A percentile compares a stretch with the other conserved stretches of the same genome.
Conservation (phyloP, 2,888 invertebrate species). For the Scrobipalpa atriplicella region DNA sequence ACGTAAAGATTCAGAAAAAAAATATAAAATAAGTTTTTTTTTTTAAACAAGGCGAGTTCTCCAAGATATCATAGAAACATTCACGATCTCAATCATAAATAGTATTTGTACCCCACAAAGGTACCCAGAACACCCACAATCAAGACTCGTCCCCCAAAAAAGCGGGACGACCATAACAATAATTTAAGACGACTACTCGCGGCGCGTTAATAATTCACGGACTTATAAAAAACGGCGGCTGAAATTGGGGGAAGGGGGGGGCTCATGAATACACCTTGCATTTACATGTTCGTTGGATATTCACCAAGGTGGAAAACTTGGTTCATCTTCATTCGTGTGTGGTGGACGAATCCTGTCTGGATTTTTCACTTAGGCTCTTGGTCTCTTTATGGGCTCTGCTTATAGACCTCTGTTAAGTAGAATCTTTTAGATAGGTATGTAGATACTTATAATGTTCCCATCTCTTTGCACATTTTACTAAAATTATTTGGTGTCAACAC, state of each 20-base stretch:
- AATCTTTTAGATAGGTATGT: no score
- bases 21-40: no score
- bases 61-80: background rate
- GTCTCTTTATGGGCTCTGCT: no score
- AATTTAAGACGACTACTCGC: conserved; percentile 64
- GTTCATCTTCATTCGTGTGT: conserved; percentile 19
- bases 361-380: background rate
- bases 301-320: conserved; percentile 43
- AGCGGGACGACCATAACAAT: conserved; percentile 59
- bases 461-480: no score
- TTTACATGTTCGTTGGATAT: conserved; percentile 72
- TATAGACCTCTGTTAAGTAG: no score
- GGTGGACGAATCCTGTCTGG: background rate
- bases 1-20: no score
- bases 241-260: conserved; percentile 56
- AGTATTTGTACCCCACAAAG: conserved; percentile 17
- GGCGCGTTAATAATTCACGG: conserved; percentile 68
- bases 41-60: no score
- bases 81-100: background rate
- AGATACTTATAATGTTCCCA: no score
- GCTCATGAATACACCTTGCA: conserved; percentile 59
- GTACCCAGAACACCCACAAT: conserved; percentile 24
- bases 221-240: conserved; percentile 65
- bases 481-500: no score
- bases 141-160: conserved; percentile 31